A percentile compares a stretch with the other conserved stretches of the same genome.
These are phyloP conservation scores for Limonius californicus DNA, from an alignment of 1,140 invertebrate species.

Conservation along the genomic window DNA sequence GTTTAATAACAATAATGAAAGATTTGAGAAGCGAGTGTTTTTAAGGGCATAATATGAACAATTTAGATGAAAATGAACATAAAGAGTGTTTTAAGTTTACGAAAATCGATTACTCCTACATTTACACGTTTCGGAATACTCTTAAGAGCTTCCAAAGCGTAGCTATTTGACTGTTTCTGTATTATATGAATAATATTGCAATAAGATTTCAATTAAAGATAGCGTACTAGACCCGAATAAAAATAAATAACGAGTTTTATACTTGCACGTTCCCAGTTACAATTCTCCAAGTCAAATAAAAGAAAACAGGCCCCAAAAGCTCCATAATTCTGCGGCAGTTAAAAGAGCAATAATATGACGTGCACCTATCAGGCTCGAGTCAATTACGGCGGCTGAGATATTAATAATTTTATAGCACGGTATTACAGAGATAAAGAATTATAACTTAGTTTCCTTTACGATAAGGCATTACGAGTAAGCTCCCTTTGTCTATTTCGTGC, in stretches of 20 bases:
- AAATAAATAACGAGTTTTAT: background rate
- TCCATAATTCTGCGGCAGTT: slow-evolving; percentile 27
- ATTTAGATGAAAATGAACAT: no score
- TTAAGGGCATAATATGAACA: no score
- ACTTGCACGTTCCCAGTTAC: background rate
- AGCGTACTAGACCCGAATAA: no score
- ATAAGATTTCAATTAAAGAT: no score
- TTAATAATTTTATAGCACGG: slow-evolving; percentile 44
- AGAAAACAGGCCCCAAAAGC: slow-evolving; percentile 5
- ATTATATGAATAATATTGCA: no score
- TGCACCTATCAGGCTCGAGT: slow-evolving; percentile 40
- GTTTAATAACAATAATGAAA: no score
- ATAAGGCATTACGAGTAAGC: slow-evolving; percentile 27
- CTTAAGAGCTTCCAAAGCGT: no score
- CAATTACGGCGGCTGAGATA: slow-evolving; percentile 42
- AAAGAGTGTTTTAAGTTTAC: no score
- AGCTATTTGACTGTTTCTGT: no score
- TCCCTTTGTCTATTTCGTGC: slow-evolving; percentile 24
- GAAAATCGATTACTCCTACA: no score
- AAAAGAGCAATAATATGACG: slow-evolving; percentile 36
- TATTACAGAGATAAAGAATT: slow-evolving; percentile 43
- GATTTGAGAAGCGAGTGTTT: no score
- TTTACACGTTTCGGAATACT: no score
- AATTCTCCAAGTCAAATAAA: background rate
- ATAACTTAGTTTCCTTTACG: slow-evolving; percentile 38